Percentiles rank a stretch among this genome's conserved stretches.
Conservation (phyloP, 2,113 vertebrate genomes). For the Peucedramus taeniatus region DNA sequence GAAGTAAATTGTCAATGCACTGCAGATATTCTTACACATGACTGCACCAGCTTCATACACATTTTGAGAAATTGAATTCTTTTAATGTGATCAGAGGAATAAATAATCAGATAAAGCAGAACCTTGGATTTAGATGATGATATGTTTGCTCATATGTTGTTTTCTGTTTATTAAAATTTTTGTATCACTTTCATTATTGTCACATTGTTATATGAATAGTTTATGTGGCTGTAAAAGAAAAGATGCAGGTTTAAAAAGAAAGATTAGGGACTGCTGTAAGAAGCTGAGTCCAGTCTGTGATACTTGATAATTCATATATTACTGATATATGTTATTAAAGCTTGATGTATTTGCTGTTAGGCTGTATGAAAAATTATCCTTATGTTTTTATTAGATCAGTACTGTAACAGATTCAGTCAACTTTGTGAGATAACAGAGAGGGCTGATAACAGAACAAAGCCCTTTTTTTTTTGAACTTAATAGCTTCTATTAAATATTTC, state of each 20-base stretch:
- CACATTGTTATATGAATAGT: not conserved
- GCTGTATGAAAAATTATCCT: not conserved
- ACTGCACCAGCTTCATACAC: not conserved
- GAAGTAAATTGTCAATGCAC: not conserved
- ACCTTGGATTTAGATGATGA: not conserved
- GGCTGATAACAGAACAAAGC: not conserved
- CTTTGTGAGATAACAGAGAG: not conserved
- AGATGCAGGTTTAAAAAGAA: not conserved
- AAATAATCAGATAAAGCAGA: not conserved
- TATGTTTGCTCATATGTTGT: not conserved
- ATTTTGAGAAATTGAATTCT: not conserved
- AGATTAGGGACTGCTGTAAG: not conserved
- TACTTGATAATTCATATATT: not conserved
- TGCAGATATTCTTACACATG: not conserved
- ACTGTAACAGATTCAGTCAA: not conserved
- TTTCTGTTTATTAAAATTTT: not conserved
- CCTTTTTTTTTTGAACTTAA: not conserved
- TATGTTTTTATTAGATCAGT: not conserved
- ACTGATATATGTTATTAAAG: not conserved
- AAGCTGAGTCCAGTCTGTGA: not conserved
- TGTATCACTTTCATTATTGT: not conserved
- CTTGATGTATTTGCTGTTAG: not conserved
- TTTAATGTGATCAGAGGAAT: not conserved
- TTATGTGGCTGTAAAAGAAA: not conserved
- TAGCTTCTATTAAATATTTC: not conserved